Evolutionary conservation across 1,140 invertebrate species (phyloP).

Genomic region (Watersipora subatra): DNA sequence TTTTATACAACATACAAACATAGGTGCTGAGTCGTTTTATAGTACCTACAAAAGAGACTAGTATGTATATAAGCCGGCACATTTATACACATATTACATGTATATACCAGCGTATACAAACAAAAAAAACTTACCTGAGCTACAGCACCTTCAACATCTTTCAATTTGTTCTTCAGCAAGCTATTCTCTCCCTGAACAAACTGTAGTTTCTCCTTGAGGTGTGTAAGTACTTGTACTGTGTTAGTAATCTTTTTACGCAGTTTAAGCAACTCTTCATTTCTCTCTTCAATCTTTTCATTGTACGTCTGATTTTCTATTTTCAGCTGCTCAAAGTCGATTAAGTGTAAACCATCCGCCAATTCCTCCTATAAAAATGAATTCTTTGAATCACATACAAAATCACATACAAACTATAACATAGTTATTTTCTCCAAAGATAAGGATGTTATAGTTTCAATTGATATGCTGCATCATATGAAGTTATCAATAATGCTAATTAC

Average conservation of each 20-base stretch:
- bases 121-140: constrained; percentile 29
- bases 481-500: too few species aligned
- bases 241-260: constrained; percentile 40
- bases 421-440: too few species aligned
- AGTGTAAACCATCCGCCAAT: constrained; percentile 36
- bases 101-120: too few species aligned
- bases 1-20: too few species aligned
- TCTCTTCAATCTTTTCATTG: constrained; percentile 43
- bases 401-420: not conserved
- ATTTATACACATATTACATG: too few species aligned
- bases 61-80: too few species aligned
- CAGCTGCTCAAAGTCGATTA: constrained; percentile 43
- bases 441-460: too few species aligned
- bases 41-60: too few species aligned
- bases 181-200: constrained; percentile 37
- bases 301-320: constrained; percentile 44
- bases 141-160: constrained; percentile 28
- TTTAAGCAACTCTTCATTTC: constrained; percentile 41
- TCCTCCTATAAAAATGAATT: constrained; percentile 27
- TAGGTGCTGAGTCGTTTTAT: too few species aligned
- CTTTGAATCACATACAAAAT: not conserved
- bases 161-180: constrained; percentile 24
- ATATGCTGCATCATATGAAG: too few species aligned
- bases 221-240: constrained; percentile 40
- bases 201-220: constrained; percentile 41